Evolutionary conservation across 2,888 invertebrate species (phyloP).

Genomic region (Pollenia labialis): DNA sequence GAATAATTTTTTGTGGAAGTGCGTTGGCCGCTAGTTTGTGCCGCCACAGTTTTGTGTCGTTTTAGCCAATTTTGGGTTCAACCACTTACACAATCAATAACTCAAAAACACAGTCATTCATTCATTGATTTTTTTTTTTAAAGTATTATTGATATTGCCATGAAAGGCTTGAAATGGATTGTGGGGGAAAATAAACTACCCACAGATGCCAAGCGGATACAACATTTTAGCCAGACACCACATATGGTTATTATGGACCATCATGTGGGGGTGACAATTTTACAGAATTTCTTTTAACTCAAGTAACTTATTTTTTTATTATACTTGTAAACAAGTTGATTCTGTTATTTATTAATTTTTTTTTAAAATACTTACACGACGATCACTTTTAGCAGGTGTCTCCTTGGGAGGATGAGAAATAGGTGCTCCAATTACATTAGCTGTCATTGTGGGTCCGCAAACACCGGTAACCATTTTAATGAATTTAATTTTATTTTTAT

Average conservation of each 20-base stretch:
- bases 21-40: constrained; percentile 67
- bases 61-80: constrained; percentile 70
- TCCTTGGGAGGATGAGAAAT: constrained; percentile 78
- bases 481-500: constrained; percentile 72
- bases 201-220: constrained; percentile 52
- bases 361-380: constrained; percentile 82
- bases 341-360: neutral
- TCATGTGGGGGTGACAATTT: constrained; percentile 48
- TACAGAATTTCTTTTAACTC: neutral
- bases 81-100: constrained; percentile 63
- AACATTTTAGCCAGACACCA: constrained; percentile 34
- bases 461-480: constrained; percentile 84
- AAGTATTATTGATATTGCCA: constrained; percentile 48
- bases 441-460: constrained; percentile 80
- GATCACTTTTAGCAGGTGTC: constrained; percentile 83
- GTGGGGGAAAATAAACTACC: constrained; percentile 63
- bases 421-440: constrained; percentile 81
- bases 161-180: constrained; percentile 53
- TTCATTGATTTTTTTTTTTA: constrained; percentile 26
- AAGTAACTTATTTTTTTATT: neutral
- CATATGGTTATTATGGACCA: constrained; percentile 21
- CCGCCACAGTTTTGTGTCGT: constrained; percentile 52
- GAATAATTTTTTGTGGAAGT: constrained; percentile 53
- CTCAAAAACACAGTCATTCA: constrained; percentile 1
- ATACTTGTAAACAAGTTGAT: neutral